Conservation (phyloP, 2,797 vertebrate genomes). For the Xiphorhynchus erythropygius region DNA sequence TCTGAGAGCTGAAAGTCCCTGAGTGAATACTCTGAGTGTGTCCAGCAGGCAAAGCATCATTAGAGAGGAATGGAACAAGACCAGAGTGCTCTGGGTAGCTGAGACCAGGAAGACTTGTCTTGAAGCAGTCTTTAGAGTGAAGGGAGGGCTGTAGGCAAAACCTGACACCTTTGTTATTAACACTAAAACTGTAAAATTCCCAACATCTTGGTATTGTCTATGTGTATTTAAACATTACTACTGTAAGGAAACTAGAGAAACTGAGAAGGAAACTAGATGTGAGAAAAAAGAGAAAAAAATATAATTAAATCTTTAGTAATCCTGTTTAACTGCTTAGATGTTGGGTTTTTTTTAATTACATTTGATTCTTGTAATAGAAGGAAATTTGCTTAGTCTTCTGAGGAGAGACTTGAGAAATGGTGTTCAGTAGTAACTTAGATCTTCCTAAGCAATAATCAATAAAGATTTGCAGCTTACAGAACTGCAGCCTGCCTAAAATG, state of each 20-base stretch:
- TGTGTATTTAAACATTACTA: not conserved
- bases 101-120: not conserved
- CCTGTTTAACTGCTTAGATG: not conserved
- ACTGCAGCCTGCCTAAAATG: not conserved
- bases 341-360: accelerated
- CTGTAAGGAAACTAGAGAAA: not conserved
- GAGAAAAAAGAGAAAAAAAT: not conserved
- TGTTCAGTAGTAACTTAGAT: not conserved
- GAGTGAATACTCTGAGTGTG: not conserved
- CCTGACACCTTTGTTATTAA: not conserved
- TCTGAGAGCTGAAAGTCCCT: not conserved
- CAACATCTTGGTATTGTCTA: not conserved
- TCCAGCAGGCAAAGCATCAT: not conserved
- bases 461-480: not conserved
- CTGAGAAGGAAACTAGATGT: not conserved
- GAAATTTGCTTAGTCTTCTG: not conserved
- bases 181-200: not conserved
- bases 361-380: not conserved
- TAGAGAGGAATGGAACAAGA: not conserved
- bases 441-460: constrained; percentile 6
- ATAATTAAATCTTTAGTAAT: not conserved
- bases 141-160: not conserved
- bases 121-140: not conserved
- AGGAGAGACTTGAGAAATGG: not conserved
- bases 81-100: not conserved